Evolutionary conservation across 2,888 invertebrate genomes (phyloP).

Genomic region (Tinea trinotella): DNA sequence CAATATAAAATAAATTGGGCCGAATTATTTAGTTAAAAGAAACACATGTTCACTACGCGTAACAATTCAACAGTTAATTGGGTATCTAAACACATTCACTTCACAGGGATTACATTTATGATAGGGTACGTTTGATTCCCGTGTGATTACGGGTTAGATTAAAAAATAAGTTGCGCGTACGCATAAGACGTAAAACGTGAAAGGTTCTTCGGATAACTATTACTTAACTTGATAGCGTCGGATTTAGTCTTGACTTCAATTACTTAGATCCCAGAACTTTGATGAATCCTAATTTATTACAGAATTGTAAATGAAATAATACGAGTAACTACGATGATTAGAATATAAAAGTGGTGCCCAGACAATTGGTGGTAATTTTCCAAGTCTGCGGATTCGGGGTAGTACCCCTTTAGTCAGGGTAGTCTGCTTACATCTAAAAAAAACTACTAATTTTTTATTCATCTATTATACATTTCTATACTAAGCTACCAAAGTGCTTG

Average conservation of each 20-base stretch:
- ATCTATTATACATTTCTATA: too few relatives aligned
- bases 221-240: neutral
- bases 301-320: too few relatives aligned
- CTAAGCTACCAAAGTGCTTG: too few relatives aligned
- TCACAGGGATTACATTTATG: conserved; percentile 6
- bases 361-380: too few relatives aligned
- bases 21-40: neutral
- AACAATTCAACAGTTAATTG: conserved; percentile 2
- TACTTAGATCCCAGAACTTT: too few relatives aligned
- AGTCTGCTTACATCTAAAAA: too few relatives aligned
- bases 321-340: too few relatives aligned
- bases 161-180: neutral
- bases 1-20: neutral
- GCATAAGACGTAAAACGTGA: neutral
- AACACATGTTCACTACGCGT: neutral
- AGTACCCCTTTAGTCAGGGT: too few relatives aligned
- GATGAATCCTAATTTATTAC: too few relatives aligned
- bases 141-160: conserved; percentile 6
- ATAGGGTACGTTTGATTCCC: neutral
- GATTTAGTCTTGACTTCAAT: neutral
- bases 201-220: neutral
- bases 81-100: conserved; percentile 10
- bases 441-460: too few relatives aligned
- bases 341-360: too few relatives aligned
- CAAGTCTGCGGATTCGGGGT: too few relatives aligned